Base-by-base conservation (phyloP, 1,140 invertebrate species). In the Bombus waltoni region DNA sequence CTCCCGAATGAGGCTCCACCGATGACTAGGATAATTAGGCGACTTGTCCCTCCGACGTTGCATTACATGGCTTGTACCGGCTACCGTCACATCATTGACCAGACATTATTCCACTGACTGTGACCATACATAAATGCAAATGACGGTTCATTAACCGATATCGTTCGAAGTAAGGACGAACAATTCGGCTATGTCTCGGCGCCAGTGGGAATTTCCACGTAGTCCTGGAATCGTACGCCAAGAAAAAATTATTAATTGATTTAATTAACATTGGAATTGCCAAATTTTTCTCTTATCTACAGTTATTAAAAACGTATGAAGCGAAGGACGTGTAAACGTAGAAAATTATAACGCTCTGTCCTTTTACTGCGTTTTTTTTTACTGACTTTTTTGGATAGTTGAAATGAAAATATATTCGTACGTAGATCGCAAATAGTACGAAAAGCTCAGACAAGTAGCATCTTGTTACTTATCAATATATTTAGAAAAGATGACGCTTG, bases 11-110 rank as follows among this genome's bases (percentile, higher is more conserved):
- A 83, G 87, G 79, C 80, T 66, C 42, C 79, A 70, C 66, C 78
- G 85, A 83, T 86, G 87, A 83, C 84, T 80, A 47, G 85, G 84
- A 18, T 88, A 88, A 88, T 88, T 88, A 88, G 87, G 73, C 59
- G 85, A 70, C 71, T 83, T 71, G 71, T 70, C 79, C 83, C 87
- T 88, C 78, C 87, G 38, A 81, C 71, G 68, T 86, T 42, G 75
- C 75, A 38, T 79, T 84, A 35, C 74, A 72, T 47, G 82, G 57
- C 35, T 38, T 57, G 74, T 42, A n/a, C 53, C 57, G 47, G 62
- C 72, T 44, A 38, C 74, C 73, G 85, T 62, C 85, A 76, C 80
- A 76, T 87, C 81, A 87, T 83, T 77, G 85, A 42, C 77, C 81
- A 44, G 85, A 87, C 66, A 71, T 87, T 78, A 83, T 77, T 73